Base-by-base conservation (phyloP, 2,113 vertebrate species). In the Genyomyrus donnyi region DNA sequence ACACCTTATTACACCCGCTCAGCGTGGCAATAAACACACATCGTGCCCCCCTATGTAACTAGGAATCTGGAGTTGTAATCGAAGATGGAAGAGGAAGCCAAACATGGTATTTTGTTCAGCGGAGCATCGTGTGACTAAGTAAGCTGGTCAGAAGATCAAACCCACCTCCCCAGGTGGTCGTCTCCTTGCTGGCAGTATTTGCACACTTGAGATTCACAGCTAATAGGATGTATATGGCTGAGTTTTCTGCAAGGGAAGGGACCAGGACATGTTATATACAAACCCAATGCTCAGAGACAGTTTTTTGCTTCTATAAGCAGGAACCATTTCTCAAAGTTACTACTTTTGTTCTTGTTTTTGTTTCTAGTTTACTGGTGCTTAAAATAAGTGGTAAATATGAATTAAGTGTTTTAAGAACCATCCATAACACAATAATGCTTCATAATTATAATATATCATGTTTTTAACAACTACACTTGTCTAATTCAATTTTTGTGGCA, bases 191-290 rank as follows among this genome's bases (percentile, higher is more conserved):
- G 87, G 56, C 87, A 88, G 53, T 93, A 94, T 95, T 94, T 94
- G 94, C 93, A 95, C 95, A 95, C 95, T 95, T 95, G 94, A 93
- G 93, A 95, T 95, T 94, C 95, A 27, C 93, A 95, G 94, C 95
- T 96, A 96, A 96, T 96, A 96, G 95, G 95, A 94, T 92, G 96
- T 96, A 94, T 96, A 96, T 93, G 96, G 96, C 95, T 96, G 96
- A 93, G 96, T 96, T 94, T 96, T 96, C 96, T 96, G 95, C 92
- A 94, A 95, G 95, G 94, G 85, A 95, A 96, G 94, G 95, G 94
- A 94, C 92, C 94, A 94, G 93, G 94, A 91, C 93, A 93, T 94
- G 7, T 92, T 94, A 94, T 94, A 93, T 94, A 94, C 94, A 93
- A 90, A 11, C 87, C 42, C 19, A 39, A 42, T 45, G 21, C 24